These are phyloP conservation scores for Porites lutea DNA, from an alignment of 64 coral and sea anemone species.

Conservation along the genomic window DNA sequence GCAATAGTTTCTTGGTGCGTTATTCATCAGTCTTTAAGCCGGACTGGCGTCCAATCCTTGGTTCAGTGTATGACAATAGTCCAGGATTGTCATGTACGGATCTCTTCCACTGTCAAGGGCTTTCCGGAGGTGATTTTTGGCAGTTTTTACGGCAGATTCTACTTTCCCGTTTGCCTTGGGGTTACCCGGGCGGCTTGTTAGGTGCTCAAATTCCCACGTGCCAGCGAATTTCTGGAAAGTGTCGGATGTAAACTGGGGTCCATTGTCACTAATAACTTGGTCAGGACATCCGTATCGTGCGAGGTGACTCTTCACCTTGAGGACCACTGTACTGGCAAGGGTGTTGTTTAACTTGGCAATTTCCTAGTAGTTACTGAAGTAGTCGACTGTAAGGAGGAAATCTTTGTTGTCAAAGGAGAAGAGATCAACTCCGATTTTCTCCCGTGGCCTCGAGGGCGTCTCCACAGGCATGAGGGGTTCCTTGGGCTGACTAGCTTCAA, in stretches of 20 bases:
- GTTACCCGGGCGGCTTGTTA: conserved; percentile 34
- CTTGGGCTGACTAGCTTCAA: conserved; percentile 2
- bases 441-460: conserved; percentile 11
- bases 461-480: conserved; percentile 45
- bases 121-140: conserved; percentile 3
- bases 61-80: conserved; percentile 1
- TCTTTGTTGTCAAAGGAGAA: conserved; percentile 19
- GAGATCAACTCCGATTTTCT: conserved; percentile 29
- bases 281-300: conserved; percentile 38
- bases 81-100: background rate
- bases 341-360: conserved; percentile 19
- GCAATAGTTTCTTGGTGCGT: conserved; percentile 15
- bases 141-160: conserved; percentile 33
- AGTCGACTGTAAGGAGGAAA: conserved; percentile 34
- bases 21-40: conserved; percentile 31
- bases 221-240: conserved; percentile 38
- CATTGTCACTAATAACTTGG: conserved; percentile 19
- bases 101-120: background rate
- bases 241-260: conserved; percentile 10
- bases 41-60: conserved; percentile 42
- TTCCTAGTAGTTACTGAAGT: conserved; percentile 53
- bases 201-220: conserved; percentile 39
- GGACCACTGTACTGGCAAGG: background rate
- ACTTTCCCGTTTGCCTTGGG: conserved; percentile 44
- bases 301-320: conserved; percentile 46